Conservation (phyloP, 2,888 invertebrate species). For the Emmelina monodactyla region DNA sequence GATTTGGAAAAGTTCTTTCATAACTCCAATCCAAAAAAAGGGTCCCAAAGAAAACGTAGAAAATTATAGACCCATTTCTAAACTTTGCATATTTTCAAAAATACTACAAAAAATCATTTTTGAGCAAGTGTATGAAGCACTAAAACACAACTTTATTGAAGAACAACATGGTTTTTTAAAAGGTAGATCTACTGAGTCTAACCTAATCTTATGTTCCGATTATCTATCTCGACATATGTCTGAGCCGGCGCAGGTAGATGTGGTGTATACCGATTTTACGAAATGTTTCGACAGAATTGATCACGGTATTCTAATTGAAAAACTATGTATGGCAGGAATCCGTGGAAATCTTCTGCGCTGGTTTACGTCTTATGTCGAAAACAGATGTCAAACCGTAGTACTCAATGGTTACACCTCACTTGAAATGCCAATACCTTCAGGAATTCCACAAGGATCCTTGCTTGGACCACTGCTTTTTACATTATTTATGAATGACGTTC, state of each 20-base stretch:
- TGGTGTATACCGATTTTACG: slow-evolving; percentile 3
- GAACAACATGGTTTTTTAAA: slow-evolving; percentile 3
- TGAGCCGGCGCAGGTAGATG: background rate
- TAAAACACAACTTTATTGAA: slow-evolving; percentile 1
- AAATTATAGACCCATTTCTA: slow-evolving; percentile 16
- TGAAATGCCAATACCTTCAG: background rate
- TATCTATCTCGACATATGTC: slow-evolving; percentile 1
- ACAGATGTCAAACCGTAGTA: slow-evolving; percentile 1
- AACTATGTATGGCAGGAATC: slow-evolving; percentile 2
- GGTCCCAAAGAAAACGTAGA: slow-evolving; percentile 10
- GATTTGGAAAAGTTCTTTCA: slow-evolving; percentile 14
- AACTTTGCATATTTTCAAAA: slow-evolving; percentile 6
- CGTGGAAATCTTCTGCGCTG: slow-evolving; percentile 4
- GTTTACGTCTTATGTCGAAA: slow-evolving; percentile 3
- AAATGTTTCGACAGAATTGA: slow-evolving; percentile 8
- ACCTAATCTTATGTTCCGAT: slow-evolving; percentile 2
- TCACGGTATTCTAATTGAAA: slow-evolving; percentile 3
- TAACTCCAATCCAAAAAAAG: slow-evolving; percentile 11
- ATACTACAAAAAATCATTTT: slow-evolving; percentile 2
- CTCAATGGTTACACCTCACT: background rate
- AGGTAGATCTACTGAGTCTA: slow-evolving; percentile 1
- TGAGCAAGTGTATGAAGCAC: slow-evolving; percentile 2
- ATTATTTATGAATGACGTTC: background rate
- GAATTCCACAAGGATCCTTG: slow-evolving; percentile 4
- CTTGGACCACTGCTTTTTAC: slow-evolving; percentile 3